Base-by-base conservation (phyloP, 2,797 vertebrate species). In the Anomalospiza imberbis region DNA sequence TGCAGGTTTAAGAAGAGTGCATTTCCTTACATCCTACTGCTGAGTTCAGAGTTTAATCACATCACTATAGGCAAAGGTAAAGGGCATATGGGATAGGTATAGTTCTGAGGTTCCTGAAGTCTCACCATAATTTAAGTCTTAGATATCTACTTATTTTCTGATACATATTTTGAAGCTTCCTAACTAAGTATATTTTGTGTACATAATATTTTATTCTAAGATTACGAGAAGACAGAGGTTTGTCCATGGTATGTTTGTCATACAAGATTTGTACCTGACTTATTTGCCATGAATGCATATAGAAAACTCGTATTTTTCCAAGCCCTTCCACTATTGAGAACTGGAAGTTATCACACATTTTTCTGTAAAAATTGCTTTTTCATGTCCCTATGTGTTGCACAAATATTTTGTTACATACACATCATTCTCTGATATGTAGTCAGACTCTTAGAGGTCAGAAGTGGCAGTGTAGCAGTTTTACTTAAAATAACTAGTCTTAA, bases 401-500 rank as follows among this genome's bases (percentile, higher is more conserved):
- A 93, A 78, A 81, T 90, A 84, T 86, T 89, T 85, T 90, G 16
- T 75, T 84, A 70, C n/a, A 32, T 66, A 40, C n/a, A 55, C 63
- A 76, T 9, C 32, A 34, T 66, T 90, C 36, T 38, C 36, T 84
- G 67, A 73, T 78, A 86, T 4, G 3, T 68, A 86, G 24, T 86
- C 67, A 79, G 63, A 88, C 24, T 87, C 61, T 73, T 53, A 88
- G 73, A 75, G 40, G 60, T 88, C 74, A 75, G n/a, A 93, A 91
- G 32, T 86, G 58, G 44, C 38, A 94, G 29, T 47, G n/a, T 26
- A 76, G n/a, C n/a, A 44, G 51, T 85, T 93, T 89, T 80, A 54
- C 25, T 85, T 96, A 58, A 84, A 91, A 91, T 50, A 94, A 54
- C 42, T n/a, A 50, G 34, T 81, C 89, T 94, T 48, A 81, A 75